A percentile compares a stretch with the other conserved stretches of the same genome.
Conservation (phyloP, 2,113 vertebrate genomes). For the Oenanthe melanoleuca region DNA sequence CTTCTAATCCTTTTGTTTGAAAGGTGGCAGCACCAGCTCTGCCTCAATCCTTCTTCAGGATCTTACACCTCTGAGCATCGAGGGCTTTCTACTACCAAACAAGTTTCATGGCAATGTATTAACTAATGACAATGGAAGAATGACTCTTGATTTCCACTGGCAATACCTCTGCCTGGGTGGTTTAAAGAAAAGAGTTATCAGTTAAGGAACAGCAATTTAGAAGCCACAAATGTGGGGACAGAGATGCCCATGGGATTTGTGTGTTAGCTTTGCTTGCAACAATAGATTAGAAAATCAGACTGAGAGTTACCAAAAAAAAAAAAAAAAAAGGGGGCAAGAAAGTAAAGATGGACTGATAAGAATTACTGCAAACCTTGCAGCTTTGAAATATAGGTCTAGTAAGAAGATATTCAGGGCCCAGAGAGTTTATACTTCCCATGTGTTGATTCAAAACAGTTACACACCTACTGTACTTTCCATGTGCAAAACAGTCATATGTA, state of each 20-base stretch:
- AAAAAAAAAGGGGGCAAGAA: not conserved
- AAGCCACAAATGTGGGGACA: not conserved
- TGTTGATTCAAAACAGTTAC: not conserved
- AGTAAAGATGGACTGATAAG: not conserved
- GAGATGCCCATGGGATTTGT: not conserved
- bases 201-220: not conserved
- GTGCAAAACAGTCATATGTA: not conserved
- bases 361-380: not conserved
- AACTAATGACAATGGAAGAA: not conserved
- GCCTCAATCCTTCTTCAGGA: not conserved
- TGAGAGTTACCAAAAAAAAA: not conserved
- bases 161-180: not conserved
- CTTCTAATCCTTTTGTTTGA: slow-evolving; percentile 9
- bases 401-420: not conserved
- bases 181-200: not conserved
- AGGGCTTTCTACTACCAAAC: not conserved
- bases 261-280: not conserved
- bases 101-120: not conserved
- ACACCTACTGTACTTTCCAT: not conserved
- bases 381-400: not conserved
- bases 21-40: not conserved
- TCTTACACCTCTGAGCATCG: not conserved
- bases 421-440: not conserved
- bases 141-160: slow-evolving; percentile 10
- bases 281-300: not conserved